These are phyloP conservation scores for Acanthacorydalis orientalis DNA, from an alignment of 2,888 invertebrate genomes.

Conservation along the genomic window DNA sequence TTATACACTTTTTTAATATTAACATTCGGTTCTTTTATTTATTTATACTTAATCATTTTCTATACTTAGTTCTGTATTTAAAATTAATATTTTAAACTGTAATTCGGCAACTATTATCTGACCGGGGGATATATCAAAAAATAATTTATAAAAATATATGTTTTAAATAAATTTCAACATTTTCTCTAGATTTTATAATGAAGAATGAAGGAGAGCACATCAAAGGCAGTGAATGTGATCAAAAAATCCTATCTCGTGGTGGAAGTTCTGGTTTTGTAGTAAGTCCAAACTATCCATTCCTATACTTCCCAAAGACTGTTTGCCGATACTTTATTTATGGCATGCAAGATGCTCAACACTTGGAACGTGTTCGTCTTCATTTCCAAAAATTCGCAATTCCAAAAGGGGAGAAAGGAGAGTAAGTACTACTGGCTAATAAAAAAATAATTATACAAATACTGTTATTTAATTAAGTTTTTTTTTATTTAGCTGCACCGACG, in stretches of 20 bases:
- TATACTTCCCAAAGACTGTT: slow-evolving; percentile 88
- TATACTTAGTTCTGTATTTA: too few relatives aligned
- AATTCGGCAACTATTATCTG: too few relatives aligned
- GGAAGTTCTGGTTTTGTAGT: slow-evolving; percentile 84
- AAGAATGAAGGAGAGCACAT: slow-evolving; percentile 90
- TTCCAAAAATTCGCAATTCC: slow-evolving; percentile 85
- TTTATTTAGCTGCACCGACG: slow-evolving; percentile 63
- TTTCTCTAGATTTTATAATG: slow-evolving; percentile 67
- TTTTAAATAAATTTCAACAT: slow-evolving; percentile 7
- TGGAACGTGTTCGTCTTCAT: slow-evolving; percentile 82
- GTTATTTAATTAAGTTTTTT: background rate
- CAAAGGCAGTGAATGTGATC: slow-evolving; percentile 96
- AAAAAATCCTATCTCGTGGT: slow-evolving; percentile 86
- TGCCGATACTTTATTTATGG: slow-evolving; percentile 98
- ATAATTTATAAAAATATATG: background rate
- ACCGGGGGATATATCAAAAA: too few relatives aligned
- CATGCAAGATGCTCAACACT: slow-evolving; percentile 90
- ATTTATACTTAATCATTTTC: too few relatives aligned
- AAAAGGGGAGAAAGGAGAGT: slow-evolving; percentile 69
- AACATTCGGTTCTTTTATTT: too few relatives aligned
- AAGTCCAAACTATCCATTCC: slow-evolving; percentile 92
- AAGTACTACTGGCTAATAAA: slow-evolving; percentile 26
- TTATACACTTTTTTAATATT: background rate
- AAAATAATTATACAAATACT: slow-evolving; percentile 9
- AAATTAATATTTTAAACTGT: too few relatives aligned